phyloP scores from a whole-genome alignment of 1,140 invertebrate genomes.

The Drosophila mayri region DNA sequence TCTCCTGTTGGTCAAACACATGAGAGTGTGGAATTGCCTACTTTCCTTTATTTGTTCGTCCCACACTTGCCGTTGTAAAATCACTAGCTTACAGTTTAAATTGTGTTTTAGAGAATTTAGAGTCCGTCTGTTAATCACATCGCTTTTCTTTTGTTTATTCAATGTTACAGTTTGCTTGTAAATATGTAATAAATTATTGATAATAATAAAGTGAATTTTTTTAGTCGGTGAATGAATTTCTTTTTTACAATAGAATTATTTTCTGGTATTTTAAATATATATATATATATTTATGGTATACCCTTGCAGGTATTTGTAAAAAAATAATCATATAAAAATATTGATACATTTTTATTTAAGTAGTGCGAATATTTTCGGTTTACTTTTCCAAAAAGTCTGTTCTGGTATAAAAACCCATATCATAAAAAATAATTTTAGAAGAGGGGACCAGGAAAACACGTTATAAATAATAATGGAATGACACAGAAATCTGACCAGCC shows the following conservation, averaged over 20 bases:
- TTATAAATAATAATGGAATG: neutral
- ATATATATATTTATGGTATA: too few relatives aligned
- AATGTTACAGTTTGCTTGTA: neutral
- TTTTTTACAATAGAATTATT: too few relatives aligned
- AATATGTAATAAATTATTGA: neutral
- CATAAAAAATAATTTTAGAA: neutral
- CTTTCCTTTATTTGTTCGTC: neutral
- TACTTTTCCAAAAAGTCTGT: neutral
- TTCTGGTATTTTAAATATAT: too few relatives aligned
- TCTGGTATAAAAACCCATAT: neutral
- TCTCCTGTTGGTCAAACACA: constrained; percentile 31
- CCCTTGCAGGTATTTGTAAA: too few relatives aligned
- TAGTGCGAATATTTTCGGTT: too few relatives aligned
- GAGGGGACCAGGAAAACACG: neutral
- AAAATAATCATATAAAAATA: too few relatives aligned
- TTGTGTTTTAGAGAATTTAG: neutral
- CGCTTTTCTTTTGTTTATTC: neutral
- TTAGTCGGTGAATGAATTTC: too few relatives aligned
- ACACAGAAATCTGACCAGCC: neutral
- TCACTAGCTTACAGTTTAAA: neutral
- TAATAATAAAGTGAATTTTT: neutral
- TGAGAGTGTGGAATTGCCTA: neutral
- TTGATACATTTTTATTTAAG: too few relatives aligned
- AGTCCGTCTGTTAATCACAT: neutral
- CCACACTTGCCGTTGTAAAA: neutral